Base-by-base conservation (phyloP, 30 jellyfish, hydroid and myxozoan genomes). In the Cassiopea andromeda region DNA sequence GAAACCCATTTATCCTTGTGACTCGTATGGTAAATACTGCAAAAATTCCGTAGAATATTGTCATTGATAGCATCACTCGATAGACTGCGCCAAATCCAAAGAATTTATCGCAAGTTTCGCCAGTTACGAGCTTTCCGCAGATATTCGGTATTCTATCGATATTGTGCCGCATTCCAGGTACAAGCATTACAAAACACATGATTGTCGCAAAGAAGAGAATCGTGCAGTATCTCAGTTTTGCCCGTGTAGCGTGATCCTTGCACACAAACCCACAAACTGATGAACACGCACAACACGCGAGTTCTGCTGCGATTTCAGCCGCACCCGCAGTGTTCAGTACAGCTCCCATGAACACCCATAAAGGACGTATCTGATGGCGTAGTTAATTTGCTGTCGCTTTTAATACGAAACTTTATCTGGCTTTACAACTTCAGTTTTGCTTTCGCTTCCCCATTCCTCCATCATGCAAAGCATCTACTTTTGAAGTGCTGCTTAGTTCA, bases 271-370 rank as follows among this genome's bases (percentile, higher is more conserved):
- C 98, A 60, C 97, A 96, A 17, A 84, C 98, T 4, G 99, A 91
- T 18, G 99, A 96, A 67, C 98, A 92, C 75, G 99, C 99, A 84
- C 99, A 96, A 83, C 99, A 96, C 70, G 99, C 97, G 77, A 96
- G 92, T 80, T 96, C 99, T 83, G 99, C 98, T 84, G 97, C 98
- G 44, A 96, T 75, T 84, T 96, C 99, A 83, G 99, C 99, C 93
- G 98, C 99, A 8, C 99, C 99, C 81, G 99, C 99, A 91, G 99
- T 96, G 69, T 92, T 97, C 78, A 92, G 92, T 68, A 89, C 98
- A 70, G 99, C 99, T 92, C 99, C 99, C 99, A 96, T 96, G 87
- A 71, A 85, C 47, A 74, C 92, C 92, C 85, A 84, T 84, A 84
- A 71, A 80, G 10, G 73, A 78, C 70, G 75, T 73, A n/a, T 46